These are phyloP conservation scores for Panzeria rudis DNA, from an alignment of 2,888 invertebrate species.

Conservation along the genomic window DNA sequence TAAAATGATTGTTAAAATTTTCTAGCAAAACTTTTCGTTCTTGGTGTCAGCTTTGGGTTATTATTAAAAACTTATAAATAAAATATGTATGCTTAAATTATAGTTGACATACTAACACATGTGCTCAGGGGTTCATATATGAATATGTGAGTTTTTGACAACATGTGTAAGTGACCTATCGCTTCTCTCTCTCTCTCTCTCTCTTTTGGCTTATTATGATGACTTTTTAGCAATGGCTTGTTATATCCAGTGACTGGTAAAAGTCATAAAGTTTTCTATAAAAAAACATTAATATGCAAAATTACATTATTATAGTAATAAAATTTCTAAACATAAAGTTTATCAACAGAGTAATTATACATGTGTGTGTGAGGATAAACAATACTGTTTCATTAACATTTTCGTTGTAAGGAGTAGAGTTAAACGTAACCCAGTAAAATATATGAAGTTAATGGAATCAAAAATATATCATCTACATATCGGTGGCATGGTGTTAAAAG, in stretches of 20 bases:
- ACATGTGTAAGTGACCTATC: conserved; percentile 45
- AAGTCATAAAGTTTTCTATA: conserved; percentile 59
- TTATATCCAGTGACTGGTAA: conserved; percentile 32
- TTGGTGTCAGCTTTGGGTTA: conserved; percentile 51
- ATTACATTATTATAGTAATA: conserved; percentile 43
- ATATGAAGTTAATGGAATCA: too few species aligned
- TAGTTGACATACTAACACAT: background rate
- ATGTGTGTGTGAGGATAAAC: background rate
- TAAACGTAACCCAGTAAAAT: background rate
- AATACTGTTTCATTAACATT: background rate
- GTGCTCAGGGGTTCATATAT: background rate
- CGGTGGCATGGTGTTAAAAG: too few species aligned
- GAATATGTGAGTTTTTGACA: background rate
- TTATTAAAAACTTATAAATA: conserved; percentile 44
- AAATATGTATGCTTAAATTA: background rate
- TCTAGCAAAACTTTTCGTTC: background rate
- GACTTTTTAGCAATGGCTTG: conserved; percentile 1
- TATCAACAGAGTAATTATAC: background rate
- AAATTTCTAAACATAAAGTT: background rate
- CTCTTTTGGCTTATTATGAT: background rate
- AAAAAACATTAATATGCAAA: conserved; percentile 48
- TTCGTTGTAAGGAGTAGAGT: background rate
- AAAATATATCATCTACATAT: too few species aligned
- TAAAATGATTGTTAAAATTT: conserved; percentile 14
- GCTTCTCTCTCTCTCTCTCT: background rate